Base-by-base conservation (phyloP, 2,888 invertebrate species). In the Athalia rosae region DNA sequence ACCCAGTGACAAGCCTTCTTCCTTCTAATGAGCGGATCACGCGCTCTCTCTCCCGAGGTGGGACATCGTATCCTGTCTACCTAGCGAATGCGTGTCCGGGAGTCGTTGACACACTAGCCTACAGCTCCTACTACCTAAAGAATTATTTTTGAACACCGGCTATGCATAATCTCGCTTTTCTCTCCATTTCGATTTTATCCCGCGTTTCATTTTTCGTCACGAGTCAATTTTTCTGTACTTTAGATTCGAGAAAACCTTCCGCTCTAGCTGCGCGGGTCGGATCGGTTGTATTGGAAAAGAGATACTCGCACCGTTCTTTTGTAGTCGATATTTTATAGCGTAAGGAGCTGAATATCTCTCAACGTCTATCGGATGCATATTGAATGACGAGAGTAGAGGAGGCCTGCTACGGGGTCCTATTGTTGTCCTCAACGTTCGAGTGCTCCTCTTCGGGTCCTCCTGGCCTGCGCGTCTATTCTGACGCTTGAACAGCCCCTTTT, bases 321-420 rank as follows among this genome's bases (percentile, higher is more conserved):
- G 45, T 58, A 50, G 48, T 67, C 67, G 76, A 76, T 69, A 79
- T 76, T 76, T 45, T 48, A 69, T 28, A 67, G 67, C 58, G 71
- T 79, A 84, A 80, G 81, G 82, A 81, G 79, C 80, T 78, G 79
- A 76, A 79, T 78, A 80, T 85, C 84, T 85, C 83, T 83, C 81
- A 80, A 81, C 82, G 83, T 84, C 85, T 82, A 82, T 84, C 84
- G 85, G 82, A 81, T 81, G 83, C 79, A 83, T 83, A 82, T 84
- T 83, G 82, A 82, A 81, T 83, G 81, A 82, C 80, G 83, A 83
- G 81, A 77, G 83, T 77, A 79, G 82, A 81, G 82, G 80, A 76
- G 81, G 76, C 77, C 80, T 81, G 28, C 28, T 83, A 80, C 83
- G 84, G 82, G 82, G 81, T 71, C 83, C 83, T 81, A 85, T 85